Evolutionary conservation across 2,797 vertebrate species (phyloP), one percentile per base, ranked within the genome.

Genomic region (Allobates femoralis): DNA sequence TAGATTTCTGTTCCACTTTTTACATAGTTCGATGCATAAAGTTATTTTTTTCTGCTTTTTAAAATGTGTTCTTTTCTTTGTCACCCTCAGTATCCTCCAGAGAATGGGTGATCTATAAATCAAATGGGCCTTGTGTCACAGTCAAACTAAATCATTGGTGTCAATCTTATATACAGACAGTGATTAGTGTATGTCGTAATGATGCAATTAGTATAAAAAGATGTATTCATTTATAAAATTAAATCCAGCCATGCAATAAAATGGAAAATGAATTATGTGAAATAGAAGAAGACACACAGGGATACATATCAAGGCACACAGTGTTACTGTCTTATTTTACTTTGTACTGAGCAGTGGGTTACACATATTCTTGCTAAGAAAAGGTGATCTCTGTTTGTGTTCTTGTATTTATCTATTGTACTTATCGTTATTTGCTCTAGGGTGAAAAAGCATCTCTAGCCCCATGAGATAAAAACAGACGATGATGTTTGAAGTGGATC

Each of bases 181-280:
- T 18, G 58, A 81, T 81, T 74, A 50, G 77, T 73, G 80, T 62
- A 50, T n/a, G 18, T 28, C 3, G 41, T 46, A 46, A 53, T 66
- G 37, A 76, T n/a, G 18, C 8, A 75, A 86, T 86, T 55, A 81
- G 67, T 64, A 56, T 34, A 86, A 74, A 86, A 60, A 69, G n/a
- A 78, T 78, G 28, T 60, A 16, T 10, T 46, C 21, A 26, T 32
- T 19, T 14, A 66, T 18, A 53, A 23, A 53, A 21, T 67, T 37
- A 79, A 19, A 56, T 55, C 50, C 12, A 12, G 18, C 12, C 3
- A 75, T 62, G 56, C 55, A 53, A 75, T 62, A 51, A 55, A 82
- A 69, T 21, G 46, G 30, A 51, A 32, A 71, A 32, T 18, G 2
- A 16, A 12, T 69, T n/a, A 2, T 5, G 18, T 56, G 26, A 37